Conservation (phyloP, 2,888 invertebrate genomes). For the Sialis fuliginosa region DNA sequence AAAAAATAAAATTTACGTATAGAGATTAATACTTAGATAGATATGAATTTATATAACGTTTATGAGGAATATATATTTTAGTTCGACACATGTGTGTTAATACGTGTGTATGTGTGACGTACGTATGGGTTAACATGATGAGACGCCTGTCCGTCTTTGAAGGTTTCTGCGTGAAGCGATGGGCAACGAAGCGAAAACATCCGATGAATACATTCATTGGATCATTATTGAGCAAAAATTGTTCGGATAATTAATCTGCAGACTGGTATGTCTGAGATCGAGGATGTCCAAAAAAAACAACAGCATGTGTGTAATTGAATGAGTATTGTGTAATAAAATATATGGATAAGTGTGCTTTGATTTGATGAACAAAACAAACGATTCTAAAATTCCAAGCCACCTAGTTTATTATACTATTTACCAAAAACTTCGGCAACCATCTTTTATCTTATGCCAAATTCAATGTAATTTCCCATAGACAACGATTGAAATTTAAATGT, state of each 20-base stretch:
- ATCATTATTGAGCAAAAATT: conserved; percentile 7
- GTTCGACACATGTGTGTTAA: too few relatives aligned
- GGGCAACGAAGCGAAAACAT: conserved; percentile 5
- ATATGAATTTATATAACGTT: too few relatives aligned
- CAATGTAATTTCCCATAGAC: too few relatives aligned
- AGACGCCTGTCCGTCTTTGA: conserved; percentile 1
- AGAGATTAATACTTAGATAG: too few relatives aligned
- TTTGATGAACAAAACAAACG: background rate
- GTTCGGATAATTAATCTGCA: conserved; percentile 5
- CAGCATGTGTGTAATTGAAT: background rate
- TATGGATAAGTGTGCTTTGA: background rate
- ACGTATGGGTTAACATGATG: background rate
- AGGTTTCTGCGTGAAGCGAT: conserved; percentile 6
- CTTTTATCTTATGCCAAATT: too few relatives aligned
- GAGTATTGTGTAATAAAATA: background rate
- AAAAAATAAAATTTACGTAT: too few relatives aligned
- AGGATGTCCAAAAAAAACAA: too few relatives aligned
- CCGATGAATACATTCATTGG: conserved; percentile 7
- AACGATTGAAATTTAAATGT: too few relatives aligned
- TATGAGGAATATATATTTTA: too few relatives aligned
- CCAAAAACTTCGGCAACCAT: too few relatives aligned
- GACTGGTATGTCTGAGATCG: background rate
- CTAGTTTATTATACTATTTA: too few relatives aligned
- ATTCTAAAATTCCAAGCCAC: too few relatives aligned
- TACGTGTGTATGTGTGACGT: background rate